Conservation (phyloP, 1,140 invertebrate genomes). For the Trialeurodes vaporariorum region DNA sequence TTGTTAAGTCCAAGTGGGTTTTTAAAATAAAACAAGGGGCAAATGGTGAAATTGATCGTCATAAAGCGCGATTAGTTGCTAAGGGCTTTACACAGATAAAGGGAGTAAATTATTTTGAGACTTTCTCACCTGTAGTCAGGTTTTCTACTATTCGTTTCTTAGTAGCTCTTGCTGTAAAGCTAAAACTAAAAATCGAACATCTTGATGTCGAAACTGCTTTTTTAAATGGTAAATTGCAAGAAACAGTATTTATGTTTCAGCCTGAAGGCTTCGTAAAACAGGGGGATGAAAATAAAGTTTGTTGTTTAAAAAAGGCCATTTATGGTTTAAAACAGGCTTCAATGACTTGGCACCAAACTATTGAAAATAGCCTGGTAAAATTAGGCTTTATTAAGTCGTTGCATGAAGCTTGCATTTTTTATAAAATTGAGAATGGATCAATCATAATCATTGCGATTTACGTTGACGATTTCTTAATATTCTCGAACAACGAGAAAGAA, state of each 20-base stretch:
- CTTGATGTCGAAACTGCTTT: conserved; percentile 21
- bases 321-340: conserved; percentile 3
- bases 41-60: conserved; percentile 11
- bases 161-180: conserved; percentile 5
- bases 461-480: neutral
- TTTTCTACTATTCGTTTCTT: neutral
- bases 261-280: conserved; percentile 25
- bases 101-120: conserved; percentile 1
- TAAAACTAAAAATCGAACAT: conserved; percentile 15
- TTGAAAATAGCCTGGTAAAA: neutral
- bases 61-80: conserved; percentile 12
- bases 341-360: neutral
- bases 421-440: neutral
- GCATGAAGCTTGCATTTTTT: neutral
- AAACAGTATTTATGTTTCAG: conserved; percentile 32
- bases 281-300: conserved; percentile 19
- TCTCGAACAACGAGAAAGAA: neutral
- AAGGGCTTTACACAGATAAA: conserved; percentile 12
- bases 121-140: conserved; percentile 11
- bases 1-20: conserved; percentile 10
- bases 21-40: conserved; percentile 8
- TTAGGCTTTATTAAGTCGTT: neutral
- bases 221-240: conserved; percentile 23
- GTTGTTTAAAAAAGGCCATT: neutral
- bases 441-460: neutral